These are phyloP conservation scores for Bolinopsis microptera DNA, from an alignment of 37 sponge, comb jelly and placozoan species.

Conservation along the genomic window DNA sequence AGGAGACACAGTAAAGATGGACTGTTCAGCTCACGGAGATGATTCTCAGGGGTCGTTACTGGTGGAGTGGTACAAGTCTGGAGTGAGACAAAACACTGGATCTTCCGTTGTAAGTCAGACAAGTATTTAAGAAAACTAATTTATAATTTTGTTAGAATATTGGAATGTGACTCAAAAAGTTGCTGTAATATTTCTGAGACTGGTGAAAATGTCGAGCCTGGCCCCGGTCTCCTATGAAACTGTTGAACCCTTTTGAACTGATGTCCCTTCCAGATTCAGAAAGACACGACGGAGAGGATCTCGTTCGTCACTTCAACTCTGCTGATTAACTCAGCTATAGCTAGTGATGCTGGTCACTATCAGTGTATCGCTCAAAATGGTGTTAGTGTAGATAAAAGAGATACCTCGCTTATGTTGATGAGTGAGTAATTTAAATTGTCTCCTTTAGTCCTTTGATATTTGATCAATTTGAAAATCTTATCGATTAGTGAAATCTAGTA, in stretches of 20 bases:
- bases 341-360: background rate
- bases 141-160: too few species aligned
- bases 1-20: background rate
- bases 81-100: background rate
- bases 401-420: slow-evolving; percentile 18
- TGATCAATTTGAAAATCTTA: too few species aligned
- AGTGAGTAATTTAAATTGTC: slow-evolving; percentile 1
- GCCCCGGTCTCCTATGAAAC: too few species aligned
- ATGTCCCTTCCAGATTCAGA: too few species aligned
- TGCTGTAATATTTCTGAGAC: too few species aligned
- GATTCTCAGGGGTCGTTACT: background rate
- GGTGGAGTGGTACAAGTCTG: background rate
- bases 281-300: background rate
- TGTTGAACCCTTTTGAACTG: too few species aligned
- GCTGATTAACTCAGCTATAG: background rate
- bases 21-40: background rate
- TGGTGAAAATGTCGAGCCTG: too few species aligned
- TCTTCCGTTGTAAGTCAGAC: background rate
- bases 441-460: too few species aligned
- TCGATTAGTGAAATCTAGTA: too few species aligned
- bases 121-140: too few species aligned
- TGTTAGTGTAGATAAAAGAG: background rate
- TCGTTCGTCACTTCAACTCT: background rate
- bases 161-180: too few species aligned
- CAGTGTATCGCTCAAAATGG: background rate